Conservation (phyloP, 2,113 vertebrate species). For the Pluvialis apricaria region DNA sequence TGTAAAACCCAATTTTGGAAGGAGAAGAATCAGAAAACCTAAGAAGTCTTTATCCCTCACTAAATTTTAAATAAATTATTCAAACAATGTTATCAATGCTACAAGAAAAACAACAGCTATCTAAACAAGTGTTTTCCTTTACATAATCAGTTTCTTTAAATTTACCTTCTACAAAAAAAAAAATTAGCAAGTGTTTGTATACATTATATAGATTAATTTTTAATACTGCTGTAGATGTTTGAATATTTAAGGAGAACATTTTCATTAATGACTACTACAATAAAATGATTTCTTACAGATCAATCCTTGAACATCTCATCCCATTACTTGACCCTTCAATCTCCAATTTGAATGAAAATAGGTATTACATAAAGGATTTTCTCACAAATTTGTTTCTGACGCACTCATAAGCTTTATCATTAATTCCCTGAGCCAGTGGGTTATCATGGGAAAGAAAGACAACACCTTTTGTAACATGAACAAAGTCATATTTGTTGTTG, state of each 20-base stretch:
- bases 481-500: not conserved
- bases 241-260: constrained; percentile 6
- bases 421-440: not conserved
- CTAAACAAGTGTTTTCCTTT: not conserved
- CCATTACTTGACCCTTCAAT: not conserved
- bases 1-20: not conserved
- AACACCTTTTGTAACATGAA: not conserved
- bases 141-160: not conserved
- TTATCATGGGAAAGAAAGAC: not conserved
- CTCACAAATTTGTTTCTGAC: not conserved
- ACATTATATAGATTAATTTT: not conserved
- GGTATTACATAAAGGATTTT: constrained; percentile 16
- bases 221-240: not conserved
- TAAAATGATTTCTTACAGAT: not conserved
- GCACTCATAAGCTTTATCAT: not conserved
- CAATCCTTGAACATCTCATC: constrained; percentile 24
- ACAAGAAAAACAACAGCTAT: not conserved
- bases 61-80: not conserved
- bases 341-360: constrained; percentile 43
- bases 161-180: not conserved
- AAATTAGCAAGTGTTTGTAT: not conserved
- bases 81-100: not conserved
- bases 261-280: constrained; percentile 23
- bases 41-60: not conserved
- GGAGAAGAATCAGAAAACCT: not conserved